A percentile compares a stretch with the other conserved stretches of the same genome.
Conservation (phyloP, 2,888 invertebrate genomes). For the Plagodis dolabraria region DNA sequence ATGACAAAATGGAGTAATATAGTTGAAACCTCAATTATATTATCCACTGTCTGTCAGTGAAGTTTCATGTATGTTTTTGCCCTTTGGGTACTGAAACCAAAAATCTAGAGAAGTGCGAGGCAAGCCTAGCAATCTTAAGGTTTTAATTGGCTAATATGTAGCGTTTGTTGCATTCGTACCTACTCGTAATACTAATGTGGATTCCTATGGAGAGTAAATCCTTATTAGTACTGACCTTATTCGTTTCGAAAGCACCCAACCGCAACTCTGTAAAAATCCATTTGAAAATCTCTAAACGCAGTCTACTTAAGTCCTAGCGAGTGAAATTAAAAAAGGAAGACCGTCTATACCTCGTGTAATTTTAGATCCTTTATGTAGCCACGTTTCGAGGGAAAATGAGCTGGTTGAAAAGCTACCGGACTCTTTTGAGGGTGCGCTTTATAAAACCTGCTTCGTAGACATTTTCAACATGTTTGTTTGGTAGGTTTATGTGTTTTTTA, state of each 20-base stretch:
- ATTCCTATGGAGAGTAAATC: too few relatives aligned
- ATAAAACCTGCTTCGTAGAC: conserved; percentile 30
- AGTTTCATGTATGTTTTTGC: too few relatives aligned
- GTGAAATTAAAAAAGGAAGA: conserved; percentile 35
- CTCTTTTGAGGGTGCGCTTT: conserved; percentile 36
- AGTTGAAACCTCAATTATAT: too few relatives aligned
- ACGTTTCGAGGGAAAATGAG: conserved; percentile 35
- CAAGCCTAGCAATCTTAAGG: too few relatives aligned
- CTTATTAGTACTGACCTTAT: too few relatives aligned
- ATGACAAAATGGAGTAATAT: too few relatives aligned
- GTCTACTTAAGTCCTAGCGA: conserved; percentile 9
- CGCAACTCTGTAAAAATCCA: conserved; percentile 7
- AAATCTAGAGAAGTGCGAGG: too few relatives aligned
- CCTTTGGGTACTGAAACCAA: too few relatives aligned
- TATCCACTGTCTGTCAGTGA: too few relatives aligned
- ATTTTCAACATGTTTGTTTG: conserved; percentile 19
- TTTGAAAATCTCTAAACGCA: conserved; percentile 14
- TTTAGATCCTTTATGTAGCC: conserved; percentile 38
- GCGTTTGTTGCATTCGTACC: too few relatives aligned
- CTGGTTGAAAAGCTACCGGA: conserved; percentile 34
- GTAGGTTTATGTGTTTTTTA: neutral
- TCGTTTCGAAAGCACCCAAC: neutral
- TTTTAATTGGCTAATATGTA: too few relatives aligned
- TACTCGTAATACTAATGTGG: too few relatives aligned
- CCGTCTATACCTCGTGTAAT: conserved; percentile 29